These are phyloP conservation scores for Ichneumoninae sp. DNA, from an alignment of 2,888 invertebrate species.

Conservation along the genomic window DNA sequence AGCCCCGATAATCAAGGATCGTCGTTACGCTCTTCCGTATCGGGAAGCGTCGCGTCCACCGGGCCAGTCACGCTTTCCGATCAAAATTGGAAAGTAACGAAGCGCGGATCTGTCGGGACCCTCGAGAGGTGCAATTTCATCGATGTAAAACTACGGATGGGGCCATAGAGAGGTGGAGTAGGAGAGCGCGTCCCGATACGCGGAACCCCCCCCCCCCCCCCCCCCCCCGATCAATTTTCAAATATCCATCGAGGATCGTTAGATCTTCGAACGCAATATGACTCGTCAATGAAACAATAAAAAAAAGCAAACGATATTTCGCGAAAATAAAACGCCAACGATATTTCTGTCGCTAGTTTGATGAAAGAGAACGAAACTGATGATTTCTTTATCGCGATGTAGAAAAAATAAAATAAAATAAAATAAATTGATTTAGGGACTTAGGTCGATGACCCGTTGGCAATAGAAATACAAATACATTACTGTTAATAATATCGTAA, in stretches of 20 bases:
- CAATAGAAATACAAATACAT: too few species aligned
- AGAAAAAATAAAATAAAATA: background rate
- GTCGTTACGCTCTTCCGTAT: constrained; percentile 10
- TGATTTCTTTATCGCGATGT: background rate
- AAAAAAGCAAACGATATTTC: constrained; percentile 15
- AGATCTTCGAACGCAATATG: constrained; percentile 30
- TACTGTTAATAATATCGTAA: too few species aligned
- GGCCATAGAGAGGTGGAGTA: constrained; percentile 4
- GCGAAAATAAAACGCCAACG: background rate
- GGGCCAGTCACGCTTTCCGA: constrained; percentile 39
- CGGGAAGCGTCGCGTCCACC: background rate
- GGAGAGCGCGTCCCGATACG: constrained; percentile 23
- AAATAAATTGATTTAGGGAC: background rate
- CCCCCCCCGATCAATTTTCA: constrained; percentile 30
- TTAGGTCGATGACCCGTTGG: too few species aligned
- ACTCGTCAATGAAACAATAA: background rate
- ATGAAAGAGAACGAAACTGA: background rate
- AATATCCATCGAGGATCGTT: constrained; percentile 33
- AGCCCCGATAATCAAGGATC: constrained; percentile 41
- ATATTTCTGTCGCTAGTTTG: too few species aligned
- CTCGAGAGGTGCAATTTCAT: constrained; percentile 37
- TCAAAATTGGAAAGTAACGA: constrained; percentile 59
- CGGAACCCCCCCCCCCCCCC: background rate
- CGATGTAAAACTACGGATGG: constrained; percentile 16
- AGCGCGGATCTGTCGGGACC: constrained; percentile 48